These are phyloP conservation scores for Pomatorhinus ruficollis DNA, from an alignment of 2,113 vertebrate genomes.

Conservation along the genomic window DNA sequence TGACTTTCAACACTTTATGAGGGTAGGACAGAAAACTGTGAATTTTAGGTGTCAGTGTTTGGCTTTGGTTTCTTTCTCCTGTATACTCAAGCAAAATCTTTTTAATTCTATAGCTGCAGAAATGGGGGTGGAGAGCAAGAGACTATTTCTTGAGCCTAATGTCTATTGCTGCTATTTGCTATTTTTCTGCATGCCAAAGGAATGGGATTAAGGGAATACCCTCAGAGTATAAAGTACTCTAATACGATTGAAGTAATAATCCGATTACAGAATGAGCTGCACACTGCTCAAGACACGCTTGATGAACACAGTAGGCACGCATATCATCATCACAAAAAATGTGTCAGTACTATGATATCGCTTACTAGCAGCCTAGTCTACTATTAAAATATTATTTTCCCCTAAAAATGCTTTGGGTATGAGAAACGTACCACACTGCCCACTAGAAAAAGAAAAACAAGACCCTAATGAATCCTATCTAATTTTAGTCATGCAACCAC, in stretches of 20 bases:
- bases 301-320: not conserved
- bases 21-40: not conserved
- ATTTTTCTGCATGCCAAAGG: not conserved
- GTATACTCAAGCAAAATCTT: not conserved
- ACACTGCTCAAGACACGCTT: not conserved
- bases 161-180: not conserved
- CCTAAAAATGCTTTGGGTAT: not conserved
- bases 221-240: not conserved
- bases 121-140: not conserved
- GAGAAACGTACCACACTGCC: not conserved
- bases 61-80: not conserved
- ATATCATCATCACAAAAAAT: not conserved
- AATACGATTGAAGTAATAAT: not conserved
- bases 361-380: not conserved
- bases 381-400: not conserved
- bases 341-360: not conserved
- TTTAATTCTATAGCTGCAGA: not conserved
- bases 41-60: not conserved
- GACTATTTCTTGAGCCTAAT: not conserved
- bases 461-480: not conserved
- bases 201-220: slow-evolving; percentile 5
- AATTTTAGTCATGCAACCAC: not conserved
- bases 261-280: not conserved
- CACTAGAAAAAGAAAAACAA: not conserved
- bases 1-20: not conserved